Base-by-base conservation (phyloP, 2,113 vertebrate genomes). In the Coptodon bakossiorum region DNA sequence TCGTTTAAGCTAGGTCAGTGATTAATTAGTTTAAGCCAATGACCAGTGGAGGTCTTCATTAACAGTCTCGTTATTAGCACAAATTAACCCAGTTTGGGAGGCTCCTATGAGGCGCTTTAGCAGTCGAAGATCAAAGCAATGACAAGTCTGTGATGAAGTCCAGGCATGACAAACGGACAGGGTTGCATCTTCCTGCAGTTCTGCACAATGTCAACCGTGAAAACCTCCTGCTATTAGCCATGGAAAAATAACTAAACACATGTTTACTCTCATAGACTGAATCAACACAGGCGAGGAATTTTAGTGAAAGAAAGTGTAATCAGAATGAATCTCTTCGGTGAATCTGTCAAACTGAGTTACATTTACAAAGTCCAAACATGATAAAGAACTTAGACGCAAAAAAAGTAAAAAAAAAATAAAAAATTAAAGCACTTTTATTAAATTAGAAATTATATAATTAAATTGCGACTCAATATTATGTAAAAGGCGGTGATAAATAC, bases 71-170 rank as follows among this genome's bases (percentile, higher is more conserved):
- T 93, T 45, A 52, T 89, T 90, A 80, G 89, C 81, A 85, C 93
- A 95, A 95, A 96, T 96, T 82, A 96, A 95, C 94, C 93, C 94
- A 88, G 92, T 95, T 96, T 87, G 3, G 82, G 82, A 81, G 86
- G 48, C 59, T 83, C 50, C 43, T 73, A 34, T 86, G 24, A 88
- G 73, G 63, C 52, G 76, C 86, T 81, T 36, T 36, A 79, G 87
- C 79, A 59, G 82, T 27, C 57, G 4, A 50, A 31, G 81, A 90
- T 92, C 84, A 90, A 83, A 88, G 87, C 57, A 2, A 40, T 88
- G 93, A 92, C 92, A 82, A 91, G 83, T 86, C 86, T 91, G 91
- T 79, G 91, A 92, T 88, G 80, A 84, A 88, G 45, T 84, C 89
- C 90, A 92, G 90, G 86, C 82, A 83, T 88, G 90, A 90, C 90